Evolutionary conservation across 2,888 invertebrate genomes (phyloP).

Genomic region (Lobophora halterata): DNA sequence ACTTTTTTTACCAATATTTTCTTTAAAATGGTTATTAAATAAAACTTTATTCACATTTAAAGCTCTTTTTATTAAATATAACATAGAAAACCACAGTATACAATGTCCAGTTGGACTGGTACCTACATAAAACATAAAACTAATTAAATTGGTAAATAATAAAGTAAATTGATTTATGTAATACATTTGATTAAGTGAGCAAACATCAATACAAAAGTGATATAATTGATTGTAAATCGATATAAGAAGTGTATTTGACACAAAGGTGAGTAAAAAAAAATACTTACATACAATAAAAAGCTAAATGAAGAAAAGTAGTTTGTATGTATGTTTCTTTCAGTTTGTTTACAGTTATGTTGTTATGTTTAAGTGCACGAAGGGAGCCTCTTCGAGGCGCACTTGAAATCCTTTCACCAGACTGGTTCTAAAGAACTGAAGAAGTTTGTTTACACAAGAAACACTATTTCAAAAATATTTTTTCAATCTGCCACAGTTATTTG

Average conservation of each 20-base stretch:
- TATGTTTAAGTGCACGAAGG: too few relatives aligned
- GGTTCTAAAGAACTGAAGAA: too few relatives aligned
- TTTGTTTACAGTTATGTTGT: too few relatives aligned
- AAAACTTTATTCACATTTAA: slow-evolving; percentile 40
- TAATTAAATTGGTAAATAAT: too few relatives aligned
- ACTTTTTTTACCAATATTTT: too few relatives aligned
- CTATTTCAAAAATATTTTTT: too few relatives aligned
- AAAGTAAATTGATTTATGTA: too few relatives aligned
- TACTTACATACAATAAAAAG: slow-evolving; percentile 30
- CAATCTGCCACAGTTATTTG: too few relatives aligned
- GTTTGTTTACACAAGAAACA: too few relatives aligned
- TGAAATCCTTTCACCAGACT: too few relatives aligned
- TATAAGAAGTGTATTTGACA: slow-evolving; percentile 36
- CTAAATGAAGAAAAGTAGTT: neutral
- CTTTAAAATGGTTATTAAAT: slow-evolving; percentile 25
- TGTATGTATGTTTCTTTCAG: neutral
- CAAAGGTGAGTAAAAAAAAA: slow-evolving; percentile 37
- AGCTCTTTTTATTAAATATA: slow-evolving; percentile 44
- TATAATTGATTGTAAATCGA: slow-evolving; percentile 26
- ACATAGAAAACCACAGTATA: slow-evolving; percentile 32
- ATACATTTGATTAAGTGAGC: too few relatives aligned
- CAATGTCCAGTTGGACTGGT: slow-evolving; percentile 33
- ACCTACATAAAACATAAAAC: slow-evolving; percentile 4
- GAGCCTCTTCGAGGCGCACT: too few relatives aligned
- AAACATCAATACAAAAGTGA: slow-evolving; percentile 7